A percentile compares a stretch with the other conserved stretches of the same genome.
These are phyloP conservation scores for Rhizomys pruinosus DNA, from an alignment of 2,113 vertebrate genomes.

Conservation along the genomic window DNA sequence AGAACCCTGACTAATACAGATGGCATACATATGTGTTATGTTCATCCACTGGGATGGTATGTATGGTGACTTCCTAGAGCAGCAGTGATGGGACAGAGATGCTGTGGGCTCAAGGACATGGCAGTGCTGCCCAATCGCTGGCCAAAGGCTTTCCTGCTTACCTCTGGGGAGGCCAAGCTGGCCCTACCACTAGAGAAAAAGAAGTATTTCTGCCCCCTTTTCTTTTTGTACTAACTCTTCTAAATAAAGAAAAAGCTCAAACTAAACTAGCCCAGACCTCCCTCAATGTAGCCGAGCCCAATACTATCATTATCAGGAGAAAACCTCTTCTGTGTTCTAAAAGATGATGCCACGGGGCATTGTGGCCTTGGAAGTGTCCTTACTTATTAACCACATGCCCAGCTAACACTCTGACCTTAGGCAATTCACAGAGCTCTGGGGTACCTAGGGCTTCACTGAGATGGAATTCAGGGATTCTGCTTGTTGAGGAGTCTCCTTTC, in stretches of 20 bases:
- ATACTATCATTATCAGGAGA: not conserved
- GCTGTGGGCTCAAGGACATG: not conserved
- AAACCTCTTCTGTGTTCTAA: not conserved
- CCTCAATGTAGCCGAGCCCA: not conserved
- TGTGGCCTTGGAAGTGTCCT: accelerated
- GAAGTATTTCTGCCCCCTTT: not conserved
- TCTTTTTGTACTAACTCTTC: not conserved
- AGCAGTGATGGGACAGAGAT: not conserved
- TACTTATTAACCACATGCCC: not conserved
- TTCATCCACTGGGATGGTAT: too few relatives aligned
- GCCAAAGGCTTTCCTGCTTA: not conserved
- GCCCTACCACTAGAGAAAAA: not conserved
- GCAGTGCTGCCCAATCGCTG: not conserved
- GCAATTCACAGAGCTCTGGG: not conserved
- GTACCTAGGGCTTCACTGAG: not conserved
- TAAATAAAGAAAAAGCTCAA: not conserved
- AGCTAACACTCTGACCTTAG: too few relatives aligned
- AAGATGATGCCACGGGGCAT: not conserved
- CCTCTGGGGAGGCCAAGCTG: not conserved
- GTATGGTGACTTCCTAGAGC: not conserved
- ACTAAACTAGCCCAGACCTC: not conserved
- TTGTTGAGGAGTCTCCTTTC: not conserved
- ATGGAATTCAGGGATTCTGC: not conserved
- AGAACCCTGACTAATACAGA: too few relatives aligned
- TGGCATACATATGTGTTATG: not conserved